Evolutionary conservation across 2,113 vertebrate species (phyloP).

Genomic region (Dinomys branickii): DNA sequence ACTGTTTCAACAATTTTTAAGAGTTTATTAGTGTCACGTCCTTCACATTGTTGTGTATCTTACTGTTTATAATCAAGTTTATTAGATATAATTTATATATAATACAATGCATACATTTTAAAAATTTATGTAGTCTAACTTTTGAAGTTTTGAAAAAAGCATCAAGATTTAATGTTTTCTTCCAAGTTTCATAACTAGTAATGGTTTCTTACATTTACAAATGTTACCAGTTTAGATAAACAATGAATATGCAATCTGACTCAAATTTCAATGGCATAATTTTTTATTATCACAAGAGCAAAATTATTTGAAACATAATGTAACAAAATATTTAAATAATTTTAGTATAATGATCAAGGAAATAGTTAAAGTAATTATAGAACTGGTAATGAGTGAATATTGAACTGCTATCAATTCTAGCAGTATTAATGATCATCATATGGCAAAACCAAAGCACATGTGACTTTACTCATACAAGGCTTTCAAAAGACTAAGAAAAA

Average conservation of each 20-base stretch:
- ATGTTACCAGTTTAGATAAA: slow-evolving; percentile 52
- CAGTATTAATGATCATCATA: slow-evolving; percentile 47
- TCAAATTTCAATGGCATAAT: neutral
- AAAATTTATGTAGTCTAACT: neutral
- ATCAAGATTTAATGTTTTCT: slow-evolving; percentile 56
- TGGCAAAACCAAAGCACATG: slow-evolving; percentile 25
- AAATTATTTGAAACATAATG: slow-evolving; percentile 11
- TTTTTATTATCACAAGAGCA: slow-evolving; percentile 42
- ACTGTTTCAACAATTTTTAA: neutral
- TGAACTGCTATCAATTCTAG: slow-evolving; percentile 18
- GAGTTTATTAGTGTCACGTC: neutral
- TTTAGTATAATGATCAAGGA: slow-evolving; percentile 29
- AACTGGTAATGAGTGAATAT: slow-evolving; percentile 25
- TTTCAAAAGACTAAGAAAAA: slow-evolving; percentile 45
- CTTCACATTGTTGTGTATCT: neutral
- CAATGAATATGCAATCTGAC: neutral
- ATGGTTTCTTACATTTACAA: neutral
- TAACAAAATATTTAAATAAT: slow-evolving; percentile 49
- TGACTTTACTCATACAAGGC: slow-evolving; percentile 30
- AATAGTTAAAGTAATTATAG: neutral
- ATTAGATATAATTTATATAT: neutral
- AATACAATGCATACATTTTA: neutral
- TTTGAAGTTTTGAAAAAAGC: slow-evolving; percentile 28
- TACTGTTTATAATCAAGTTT: neutral
- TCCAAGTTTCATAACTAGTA: slow-evolving; percentile 16